Conservation (phyloP, 2,888 invertebrate genomes). For the Germaria angustata region DNA sequence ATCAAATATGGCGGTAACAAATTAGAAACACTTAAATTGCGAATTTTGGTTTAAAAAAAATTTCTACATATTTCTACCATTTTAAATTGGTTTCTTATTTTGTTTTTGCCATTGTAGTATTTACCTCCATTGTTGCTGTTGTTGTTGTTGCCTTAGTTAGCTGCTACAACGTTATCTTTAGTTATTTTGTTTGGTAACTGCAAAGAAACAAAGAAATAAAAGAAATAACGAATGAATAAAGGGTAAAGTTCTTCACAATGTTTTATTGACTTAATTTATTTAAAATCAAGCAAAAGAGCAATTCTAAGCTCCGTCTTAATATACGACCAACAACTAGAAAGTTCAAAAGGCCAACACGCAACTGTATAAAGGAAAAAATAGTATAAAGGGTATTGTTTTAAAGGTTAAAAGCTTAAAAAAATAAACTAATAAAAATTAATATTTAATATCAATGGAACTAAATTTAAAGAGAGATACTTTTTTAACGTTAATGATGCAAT, state of each 20-base stretch:
- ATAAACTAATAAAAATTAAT: too few relatives aligned
- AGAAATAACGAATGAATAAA: constrained; percentile 12
- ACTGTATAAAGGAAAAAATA: background rate
- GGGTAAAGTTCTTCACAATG: constrained; percentile 53
- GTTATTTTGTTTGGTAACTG: constrained; percentile 36
- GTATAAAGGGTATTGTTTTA: too few relatives aligned
- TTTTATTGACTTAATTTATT: constrained; percentile 69
- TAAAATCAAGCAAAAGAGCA: constrained; percentile 54
- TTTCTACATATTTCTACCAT: background rate
- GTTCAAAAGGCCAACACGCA: constrained; percentile 11
- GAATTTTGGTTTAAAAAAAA: background rate
- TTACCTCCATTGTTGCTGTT: background rate
- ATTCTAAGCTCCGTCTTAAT: background rate
- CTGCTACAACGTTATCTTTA: background rate
- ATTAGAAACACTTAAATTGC: background rate
- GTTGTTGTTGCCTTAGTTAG: constrained; percentile 15
- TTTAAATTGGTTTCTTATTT: background rate
- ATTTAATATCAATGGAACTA: too few relatives aligned
- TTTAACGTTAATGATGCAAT: too few relatives aligned
- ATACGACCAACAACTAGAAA: constrained; percentile 3
- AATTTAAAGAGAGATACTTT: too few relatives aligned
- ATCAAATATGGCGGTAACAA: too few relatives aligned
- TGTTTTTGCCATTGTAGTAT: background rate
- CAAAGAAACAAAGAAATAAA: constrained; percentile 7
- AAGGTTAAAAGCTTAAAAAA: too few relatives aligned